Base-by-base conservation (phyloP, 2,888 invertebrate species). In the Myopa testacea region DNA sequence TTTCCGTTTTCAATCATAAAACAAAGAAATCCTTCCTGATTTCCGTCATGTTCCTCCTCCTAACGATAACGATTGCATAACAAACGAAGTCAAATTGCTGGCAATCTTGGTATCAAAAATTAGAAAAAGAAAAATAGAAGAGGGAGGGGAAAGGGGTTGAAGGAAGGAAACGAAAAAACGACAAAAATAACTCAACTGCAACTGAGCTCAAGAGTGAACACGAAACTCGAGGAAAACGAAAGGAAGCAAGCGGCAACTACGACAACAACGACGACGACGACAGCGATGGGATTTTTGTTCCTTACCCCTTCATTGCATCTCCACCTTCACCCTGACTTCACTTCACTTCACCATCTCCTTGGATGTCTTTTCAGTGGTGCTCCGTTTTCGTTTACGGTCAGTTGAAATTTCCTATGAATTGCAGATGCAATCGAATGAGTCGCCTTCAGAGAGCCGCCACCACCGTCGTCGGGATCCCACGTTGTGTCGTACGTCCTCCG, bases 371-470 rank as follows among this genome's bases (percentile, higher is more conserved):
- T 85, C 26, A 26, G 45, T 45, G 6, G 3, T 10, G 45, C 10
- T 45, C 84, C 85, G 83, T 85, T 85, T 85, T 85, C 86, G 86
- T 86, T 85, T 85, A 85, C 83, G 84, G 85, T 85, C 84, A 85
- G 86, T 85, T 86, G 84, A 82, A 84, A 86, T 85, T 85, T 86
- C 85, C 85, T 85, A 87, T 87, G 87, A 87, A 87, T 87, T 86
- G 87, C 84, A 87, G 86, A 87, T 87, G 87, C 85, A 87, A 86
- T 87, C 86, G 86, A 82, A 79, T 78, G 80, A 78, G 34, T 26
- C 40, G 8, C 19, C 69, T 52, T 52, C 26, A 34, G 69, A 65
- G 37, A 14, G 38, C 3, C 65, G 38, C 38, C 65, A 34, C 10
- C 65, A 16, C 38, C 37, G 14, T 16, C 65, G 7, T 37, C 63